Conservation (phyloP, 2,888 invertebrate species). For the Morpho helenor region DNA sequence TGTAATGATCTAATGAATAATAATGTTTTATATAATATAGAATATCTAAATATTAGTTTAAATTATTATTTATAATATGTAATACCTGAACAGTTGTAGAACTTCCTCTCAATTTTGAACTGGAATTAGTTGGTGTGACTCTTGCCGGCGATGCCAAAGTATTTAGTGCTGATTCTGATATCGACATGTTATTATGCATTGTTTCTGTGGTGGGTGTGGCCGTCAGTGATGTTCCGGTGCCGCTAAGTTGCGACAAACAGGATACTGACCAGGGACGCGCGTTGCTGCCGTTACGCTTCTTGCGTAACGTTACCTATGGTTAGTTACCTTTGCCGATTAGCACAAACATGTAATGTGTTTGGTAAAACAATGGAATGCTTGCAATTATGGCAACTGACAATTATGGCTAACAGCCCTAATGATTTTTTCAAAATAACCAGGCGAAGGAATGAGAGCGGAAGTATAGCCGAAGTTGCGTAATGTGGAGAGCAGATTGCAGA, state of each 20-base stretch:
- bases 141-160: conserved; percentile 80
- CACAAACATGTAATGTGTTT: conserved; percentile 15
- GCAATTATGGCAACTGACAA: too few species aligned
- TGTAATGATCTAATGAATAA: too few species aligned
- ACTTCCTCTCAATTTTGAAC: conserved; percentile 66
- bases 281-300: conserved; percentile 77
- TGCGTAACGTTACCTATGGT: conserved; percentile 81
- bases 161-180: conserved; percentile 93
- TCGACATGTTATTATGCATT: conserved; percentile 86
- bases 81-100: conserved; percentile 71
- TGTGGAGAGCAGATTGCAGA: too few species aligned
- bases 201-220: conserved; percentile 59
- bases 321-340: conserved; percentile 33
- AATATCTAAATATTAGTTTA: not conserved
- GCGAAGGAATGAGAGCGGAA: too few species aligned
- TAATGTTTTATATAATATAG: too few species aligned
- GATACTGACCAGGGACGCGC: conserved; percentile 93
- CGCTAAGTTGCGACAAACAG: conserved; percentile 86
- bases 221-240: conserved; percentile 63
- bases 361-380: conserved; percentile 4
- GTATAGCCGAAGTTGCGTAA: too few species aligned
- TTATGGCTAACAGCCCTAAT: too few species aligned
- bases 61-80: not conserved
- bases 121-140: conserved; percentile 64
- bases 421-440: not conserved